phyloP scores from a whole-genome alignment of 2,113 vertebrate genomes.

The Mixornis gularis region DNA sequence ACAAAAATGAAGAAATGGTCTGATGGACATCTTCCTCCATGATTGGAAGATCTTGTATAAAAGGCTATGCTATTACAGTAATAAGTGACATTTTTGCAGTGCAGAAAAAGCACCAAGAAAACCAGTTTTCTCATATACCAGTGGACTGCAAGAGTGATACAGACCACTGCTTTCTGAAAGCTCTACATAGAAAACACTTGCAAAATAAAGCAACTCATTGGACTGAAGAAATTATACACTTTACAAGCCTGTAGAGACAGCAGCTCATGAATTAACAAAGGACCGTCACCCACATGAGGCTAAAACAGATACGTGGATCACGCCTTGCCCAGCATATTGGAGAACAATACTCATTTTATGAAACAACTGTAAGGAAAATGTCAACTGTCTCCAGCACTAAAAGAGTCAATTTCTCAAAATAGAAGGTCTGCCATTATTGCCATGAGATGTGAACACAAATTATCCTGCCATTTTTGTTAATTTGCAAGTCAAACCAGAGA shows the following conservation, averaged over 20 bases:
- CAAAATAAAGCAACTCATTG: neutral
- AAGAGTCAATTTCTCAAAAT: neutral
- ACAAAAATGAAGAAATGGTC: neutral
- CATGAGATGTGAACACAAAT: neutral
- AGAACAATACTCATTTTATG: neutral
- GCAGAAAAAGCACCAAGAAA: neutral
- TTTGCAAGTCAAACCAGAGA: conserved; percentile 45
- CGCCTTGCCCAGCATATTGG: neutral
- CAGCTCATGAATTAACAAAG: neutral
- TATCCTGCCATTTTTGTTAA: conserved; percentile 14
- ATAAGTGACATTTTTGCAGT: neutral
- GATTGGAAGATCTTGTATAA: neutral
- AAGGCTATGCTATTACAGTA: neutral
- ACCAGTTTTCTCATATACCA: neutral
- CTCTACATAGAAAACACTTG: neutral
- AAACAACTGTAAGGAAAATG: neutral
- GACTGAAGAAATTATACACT: neutral
- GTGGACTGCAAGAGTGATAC: neutral
- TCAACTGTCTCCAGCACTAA: neutral
- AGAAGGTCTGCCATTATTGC: neutral
- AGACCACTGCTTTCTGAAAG: neutral
- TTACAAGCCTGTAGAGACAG: neutral
- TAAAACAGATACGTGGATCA: neutral
- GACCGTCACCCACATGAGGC: neutral
- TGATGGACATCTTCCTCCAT: neutral